These are phyloP conservation scores for Dendrolimus houi DNA, from an alignment of 2,888 invertebrate species.

Conservation along the genomic window DNA sequence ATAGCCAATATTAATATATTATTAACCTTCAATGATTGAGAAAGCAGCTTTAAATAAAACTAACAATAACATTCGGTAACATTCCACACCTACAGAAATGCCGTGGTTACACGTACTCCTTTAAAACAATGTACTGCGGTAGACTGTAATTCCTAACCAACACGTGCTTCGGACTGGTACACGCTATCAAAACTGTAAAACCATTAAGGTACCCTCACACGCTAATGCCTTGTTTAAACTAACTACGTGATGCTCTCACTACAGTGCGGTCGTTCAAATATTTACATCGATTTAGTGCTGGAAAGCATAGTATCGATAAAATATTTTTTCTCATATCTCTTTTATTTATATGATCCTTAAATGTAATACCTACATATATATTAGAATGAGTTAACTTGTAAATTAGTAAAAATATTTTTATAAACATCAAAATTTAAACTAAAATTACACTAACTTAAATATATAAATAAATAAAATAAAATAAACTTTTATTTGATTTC, in stretches of 20 bases:
- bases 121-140: neutral
- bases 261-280: conserved; percentile 4
- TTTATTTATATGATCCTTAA: too few species aligned
- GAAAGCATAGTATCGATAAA: neutral
- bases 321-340: too few species aligned
- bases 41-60: neutral
- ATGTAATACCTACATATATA: too few species aligned
- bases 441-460: too few species aligned
- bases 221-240: conserved; percentile 3
- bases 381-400: too few species aligned
- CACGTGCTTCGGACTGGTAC: neutral
- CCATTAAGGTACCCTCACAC: neutral
- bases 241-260: neutral
- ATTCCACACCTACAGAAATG: neutral
- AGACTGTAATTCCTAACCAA: neutral
- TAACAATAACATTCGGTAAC: neutral
- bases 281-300: conserved; percentile 2
- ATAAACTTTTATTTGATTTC: too few species aligned
- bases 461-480: too few species aligned
- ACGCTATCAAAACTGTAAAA: neutral
- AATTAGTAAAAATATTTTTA: too few species aligned
- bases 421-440: too few species aligned
- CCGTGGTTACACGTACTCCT: neutral
- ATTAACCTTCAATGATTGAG: too few species aligned
- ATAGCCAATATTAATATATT: too few species aligned